Base-by-base conservation (phyloP, 2,797 vertebrate genomes). In the Phylloscopus collybita region DNA sequence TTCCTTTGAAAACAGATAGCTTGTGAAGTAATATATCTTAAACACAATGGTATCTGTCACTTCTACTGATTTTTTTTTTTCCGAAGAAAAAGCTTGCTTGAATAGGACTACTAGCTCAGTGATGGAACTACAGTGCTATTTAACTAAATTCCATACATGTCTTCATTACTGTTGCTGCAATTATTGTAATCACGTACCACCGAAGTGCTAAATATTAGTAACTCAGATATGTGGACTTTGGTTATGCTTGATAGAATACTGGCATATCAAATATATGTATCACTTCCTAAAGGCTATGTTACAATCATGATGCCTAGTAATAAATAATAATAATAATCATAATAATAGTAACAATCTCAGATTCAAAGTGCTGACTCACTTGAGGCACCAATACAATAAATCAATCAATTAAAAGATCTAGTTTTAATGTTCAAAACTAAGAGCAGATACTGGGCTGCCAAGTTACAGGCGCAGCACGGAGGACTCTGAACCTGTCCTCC, bases 221-320 rank as follows among this genome's bases (percentile, higher is more conserved):
- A 95, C 88, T 94, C 91, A 94, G 92, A 92, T 95, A 95, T 88
- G 79, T 92, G 83, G 86, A 81, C 96, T 97, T 97, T 97, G 96
- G 96, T 97, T 96, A 97, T 75, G 91, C 94, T 96, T 82, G 67
- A 86, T 91, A 95, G 93, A 96, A 87, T 95, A 96, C 65, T 89
- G 92, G 88, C 76, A 96, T 96, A 88, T 91, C 64, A 90, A 96
- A 93, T 94, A 86, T 92, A 95, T 45, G 80, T 92, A 95, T 50
- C 92, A 80, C 91, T 97, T 96, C 64, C 93, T 96, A 93, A 90
- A 92, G 75, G 75, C 79, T 93, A 96, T 80, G 62, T 95, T 96
- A 94, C 96, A 95, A 95, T 91, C 91, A 85, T 95, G 61, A 93
- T 96, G 94, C 94, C 90, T 96, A 91, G 70, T 70, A 93, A 93